Evolutionary conservation across 2,888 invertebrate species (phyloP), one percentile per base, ranked within the genome.

Genomic region (Cyclophora punctaria): DNA sequence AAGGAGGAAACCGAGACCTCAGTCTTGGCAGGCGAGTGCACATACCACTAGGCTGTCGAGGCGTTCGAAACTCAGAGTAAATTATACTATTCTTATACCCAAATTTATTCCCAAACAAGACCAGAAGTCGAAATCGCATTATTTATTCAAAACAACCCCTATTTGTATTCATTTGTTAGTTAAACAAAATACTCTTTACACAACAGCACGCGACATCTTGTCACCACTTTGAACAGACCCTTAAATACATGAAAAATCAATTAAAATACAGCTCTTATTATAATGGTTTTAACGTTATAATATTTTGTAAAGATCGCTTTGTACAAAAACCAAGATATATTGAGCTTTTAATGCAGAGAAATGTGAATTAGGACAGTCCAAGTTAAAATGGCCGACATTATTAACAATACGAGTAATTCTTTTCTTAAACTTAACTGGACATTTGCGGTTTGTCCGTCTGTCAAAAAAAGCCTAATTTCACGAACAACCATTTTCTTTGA

Each of bases 361-460:
- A 3, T 43, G 2, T 43, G 42, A 20, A 5, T 43, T 20, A 4
- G 3, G 7, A 20, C 4, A 43, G 42, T 5, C 2, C 40, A 33
- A 34, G 7, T 20, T 34, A 4, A 44, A 53, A 40, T 35, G 7
- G 43, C 43, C 37, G 20, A 20, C 20, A 20, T 20, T 20, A 20
- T 20, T 20, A 20, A 20, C 20, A 20, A 20, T 20, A 20, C 20
- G 2, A 67, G 66, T 66, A 56, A 69, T 59, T 60, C 59, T 53
- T 57, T 64, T 60, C 65, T 70, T 73, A 72, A 63, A 59, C 53
- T 66, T 20, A 20, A 20, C 20, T 7, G 80, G 79, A 71, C 77
- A 75, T 40, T 74, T 85, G 84, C 65, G 85, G 85, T 83, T 46
- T 54, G 57, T 65, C 64, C 66, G 52, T 62, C 64, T 65, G 64